Evolutionary conservation across 2,113 vertebrate species (phyloP).

Genomic region (Corvus moneduloides): DNA sequence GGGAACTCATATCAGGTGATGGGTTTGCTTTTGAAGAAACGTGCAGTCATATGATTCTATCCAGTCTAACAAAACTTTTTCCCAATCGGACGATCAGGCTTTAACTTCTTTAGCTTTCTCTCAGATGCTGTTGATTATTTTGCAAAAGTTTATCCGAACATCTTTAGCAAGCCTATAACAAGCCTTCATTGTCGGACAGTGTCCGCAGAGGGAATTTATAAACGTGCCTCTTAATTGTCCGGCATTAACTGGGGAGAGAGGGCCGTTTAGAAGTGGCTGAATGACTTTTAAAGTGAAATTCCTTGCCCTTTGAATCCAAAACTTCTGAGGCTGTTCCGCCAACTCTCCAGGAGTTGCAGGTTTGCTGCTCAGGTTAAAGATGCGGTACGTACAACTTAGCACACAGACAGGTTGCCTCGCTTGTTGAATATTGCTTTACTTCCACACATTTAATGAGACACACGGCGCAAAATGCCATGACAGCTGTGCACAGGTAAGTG

Average conservation of each 20-base stretch:
- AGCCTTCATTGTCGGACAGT: background rate
- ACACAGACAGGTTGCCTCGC: background rate
- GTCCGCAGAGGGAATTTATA: conserved; percentile 21
- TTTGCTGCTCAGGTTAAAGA: conserved; percentile 41
- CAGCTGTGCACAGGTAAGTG: conserved; percentile 71
- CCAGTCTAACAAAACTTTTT: conserved; percentile 68
- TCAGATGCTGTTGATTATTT: conserved; percentile 64
- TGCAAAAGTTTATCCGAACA: conserved; percentile 53
- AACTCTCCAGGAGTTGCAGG: conserved; percentile 49
- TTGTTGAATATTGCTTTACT: conserved; percentile 3
- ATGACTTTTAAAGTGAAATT: conserved; percentile 34
- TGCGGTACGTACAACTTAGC: conserved; percentile 43
- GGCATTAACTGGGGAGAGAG: background rate
- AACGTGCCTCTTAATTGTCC: conserved; percentile 42
- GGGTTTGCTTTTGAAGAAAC: background rate
- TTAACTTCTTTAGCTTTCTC: conserved; percentile 63
- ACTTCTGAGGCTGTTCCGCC: conserved; percentile 50
- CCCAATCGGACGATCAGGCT: conserved; percentile 55
- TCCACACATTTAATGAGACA: background rate
- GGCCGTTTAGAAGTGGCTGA: conserved; percentile 18
- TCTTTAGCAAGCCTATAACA: conserved; percentile 7
- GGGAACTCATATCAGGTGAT: conserved; percentile 43
- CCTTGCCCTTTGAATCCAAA: conserved; percentile 55
- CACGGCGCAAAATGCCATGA: background rate
- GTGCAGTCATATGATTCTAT: background rate